Evolutionary conservation across 2,797 vertebrate genomes (phyloP), one percentile per base, ranked within the genome.

Genomic region (Anolis apletophallus): DNA sequence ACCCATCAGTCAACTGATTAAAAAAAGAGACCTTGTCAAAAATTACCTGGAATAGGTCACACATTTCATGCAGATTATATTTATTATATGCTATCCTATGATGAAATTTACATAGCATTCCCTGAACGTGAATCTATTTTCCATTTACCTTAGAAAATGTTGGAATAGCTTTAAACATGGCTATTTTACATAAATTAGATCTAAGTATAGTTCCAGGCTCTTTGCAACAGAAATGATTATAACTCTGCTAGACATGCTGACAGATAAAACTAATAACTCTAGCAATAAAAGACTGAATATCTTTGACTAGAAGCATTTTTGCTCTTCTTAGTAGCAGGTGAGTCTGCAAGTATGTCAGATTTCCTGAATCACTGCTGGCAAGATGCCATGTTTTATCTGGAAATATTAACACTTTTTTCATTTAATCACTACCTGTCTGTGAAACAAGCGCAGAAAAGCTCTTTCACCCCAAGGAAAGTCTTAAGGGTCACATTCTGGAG

Each of bases 241-340:
- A 52, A 55, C 8, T 76, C 79, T 81, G 54, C 85, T 85, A 85
- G 23, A 76, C 81, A 67, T 0, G 13, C 76, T 0, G 0, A 88
- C 73, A 87, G 57, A 74, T 59, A 72, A 32, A 71, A 78, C 23
- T 13, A 87, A 75, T 32, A 5, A 79, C 81, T 77, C 86, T 90
- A 85, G 84, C 0, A 54, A 0, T 67, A 86, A 81, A 9, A 5
- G 0, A 19, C 81, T 21, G 73, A 94, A 93, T 92, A 88, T 21
- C 93, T 92, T 91, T n/a, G 87, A 89, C 90, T 46, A 32, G 83
- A 57, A 91, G 87, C 73, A 74, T 19, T 59, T 26, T 93, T 90
- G 92, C 14, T 7, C 55, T 86, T 7, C 55, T 86, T 88, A 52
- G 57, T 75, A 73, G 46, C 83, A 76, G n/a, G 23, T 23, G n/a